Evolutionary conservation across 2,888 invertebrate genomes (phyloP), one percentile per base, ranked within the genome.

Genomic region (Meliscaeva auricollis): DNA sequence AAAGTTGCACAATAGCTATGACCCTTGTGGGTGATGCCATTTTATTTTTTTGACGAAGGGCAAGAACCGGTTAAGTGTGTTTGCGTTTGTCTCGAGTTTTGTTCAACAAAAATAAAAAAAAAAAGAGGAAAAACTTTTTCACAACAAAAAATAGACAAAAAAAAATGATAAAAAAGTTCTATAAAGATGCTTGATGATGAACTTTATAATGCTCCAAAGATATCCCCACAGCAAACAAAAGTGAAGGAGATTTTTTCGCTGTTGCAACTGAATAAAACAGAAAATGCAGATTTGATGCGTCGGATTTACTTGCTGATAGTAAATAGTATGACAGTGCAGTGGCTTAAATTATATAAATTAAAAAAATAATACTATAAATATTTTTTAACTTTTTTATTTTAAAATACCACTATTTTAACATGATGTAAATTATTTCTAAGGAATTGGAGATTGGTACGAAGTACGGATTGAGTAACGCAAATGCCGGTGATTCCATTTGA

Each of bases 21-120:
- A 48, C 66, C 50, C 48, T 50, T 64, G 78, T 56, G 72, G 72
- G 48, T 69, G 35, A 52, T 72, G 64, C 9, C 41, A 58, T 26
- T 26, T 50, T 11, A 62, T 52, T 75, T 30, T 62, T 62, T 62
- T 30, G 26, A 72, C 77, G 66, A 72, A 72, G 77, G 60, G 77
- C 77, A 82, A 82, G 58, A 44, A 73, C 77, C 82, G 77, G 7
- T 68, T 60, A 72, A 82, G 82, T 68, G 81, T 26, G 30, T 66
- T 22, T 64, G 35, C 22, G 15, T 38, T 48, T 66, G 79, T 66
- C 73, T 79, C 66, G 11, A 66, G 66, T 50, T 50, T 3, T 35
- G 11, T 50, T 50, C 30, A n/a, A 64, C 41, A 44, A 22, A 15
- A 22, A 22, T 41, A 20, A 54, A 20, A 26, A 50, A 11, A 11